phyloP scores from a whole-genome alignment of 2,888 invertebrate species.

The Pollenia angustigena region DNA sequence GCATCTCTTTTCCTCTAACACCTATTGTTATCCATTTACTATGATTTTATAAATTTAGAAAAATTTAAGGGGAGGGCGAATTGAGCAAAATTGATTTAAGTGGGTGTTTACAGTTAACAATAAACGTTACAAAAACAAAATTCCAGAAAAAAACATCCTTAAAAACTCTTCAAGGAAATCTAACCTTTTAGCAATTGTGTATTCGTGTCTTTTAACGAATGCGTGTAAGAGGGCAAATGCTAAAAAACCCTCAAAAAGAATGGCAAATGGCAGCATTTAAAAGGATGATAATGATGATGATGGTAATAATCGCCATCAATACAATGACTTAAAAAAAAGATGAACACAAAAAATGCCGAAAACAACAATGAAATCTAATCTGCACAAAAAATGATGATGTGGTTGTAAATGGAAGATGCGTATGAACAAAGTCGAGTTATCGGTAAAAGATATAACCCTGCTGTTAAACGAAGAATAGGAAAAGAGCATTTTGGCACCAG shows the following conservation, averaged over 20 bases:
- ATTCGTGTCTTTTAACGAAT: constrained; percentile 67
- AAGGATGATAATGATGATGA: constrained; percentile 62
- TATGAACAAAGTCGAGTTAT: neutral
- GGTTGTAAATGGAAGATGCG: neutral
- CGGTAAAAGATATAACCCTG: constrained; percentile 31
- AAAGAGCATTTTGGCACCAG: constrained; percentile 37
- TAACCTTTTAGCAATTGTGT: constrained; percentile 73
- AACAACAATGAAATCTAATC: constrained; percentile 56
- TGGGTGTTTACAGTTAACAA: constrained; percentile 82
- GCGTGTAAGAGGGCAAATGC: constrained; percentile 79
- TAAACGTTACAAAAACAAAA: constrained; percentile 78
- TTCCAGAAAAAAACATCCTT: constrained; percentile 57
- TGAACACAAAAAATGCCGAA: constrained; percentile 70
- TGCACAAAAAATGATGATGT: constrained; percentile 16
- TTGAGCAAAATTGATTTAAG: constrained; percentile 82
- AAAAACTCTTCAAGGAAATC: constrained; percentile 75
- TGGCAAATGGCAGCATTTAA: constrained; percentile 82
- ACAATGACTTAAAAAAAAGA: constrained; percentile 60
- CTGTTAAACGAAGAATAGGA: constrained; percentile 12
- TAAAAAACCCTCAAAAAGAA: constrained; percentile 78
- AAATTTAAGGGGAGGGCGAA: constrained; percentile 15
- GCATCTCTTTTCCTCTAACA: constrained; percentile 12
- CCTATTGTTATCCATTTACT: neutral
- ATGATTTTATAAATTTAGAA: no score
- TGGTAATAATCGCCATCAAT: constrained; percentile 77